Conservation (phyloP, 2,888 invertebrate genomes). For the Tachina fera region DNA sequence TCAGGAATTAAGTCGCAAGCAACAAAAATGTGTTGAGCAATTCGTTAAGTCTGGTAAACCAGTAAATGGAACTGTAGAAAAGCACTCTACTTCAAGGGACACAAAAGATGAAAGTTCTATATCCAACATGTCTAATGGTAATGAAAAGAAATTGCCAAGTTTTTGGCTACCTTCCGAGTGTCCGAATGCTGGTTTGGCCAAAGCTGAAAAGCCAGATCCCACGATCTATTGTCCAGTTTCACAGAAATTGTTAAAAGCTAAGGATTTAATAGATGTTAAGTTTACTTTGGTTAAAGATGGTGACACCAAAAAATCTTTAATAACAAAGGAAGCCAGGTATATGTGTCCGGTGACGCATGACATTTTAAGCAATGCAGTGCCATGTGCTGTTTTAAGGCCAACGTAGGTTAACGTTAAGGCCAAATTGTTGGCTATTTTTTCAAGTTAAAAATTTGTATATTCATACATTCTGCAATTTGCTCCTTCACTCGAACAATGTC, state of each 20-base stretch:
- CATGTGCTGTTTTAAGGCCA: slow-evolving; percentile 94
- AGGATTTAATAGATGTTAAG: slow-evolving; percentile 95
- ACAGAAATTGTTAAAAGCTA: slow-evolving; percentile 92
- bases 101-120: slow-evolving; percentile 84
- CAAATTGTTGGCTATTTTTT: no score
- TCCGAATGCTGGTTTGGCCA: slow-evolving; percentile 90
- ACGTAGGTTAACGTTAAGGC: slow-evolving; percentile 86
- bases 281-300: slow-evolving; percentile 96
- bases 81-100: slow-evolving; percentile 73
- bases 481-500: no score
- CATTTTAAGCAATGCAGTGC: slow-evolving; percentile 95
- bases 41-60: slow-evolving; percentile 92
- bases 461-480: no score
- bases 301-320: slow-evolving; percentile 92
- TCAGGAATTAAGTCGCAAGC: slow-evolving; percentile 83
- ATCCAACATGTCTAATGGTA: slow-evolving; percentile 91
- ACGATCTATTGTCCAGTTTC: slow-evolving; percentile 92
- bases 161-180: slow-evolving; percentile 98
- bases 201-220: slow-evolving; percentile 87
- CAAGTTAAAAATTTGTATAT: no score
- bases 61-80: slow-evolving; percentile 74
- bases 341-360: slow-evolving; percentile 99
- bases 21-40: slow-evolving; percentile 88
- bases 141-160: slow-evolving; percentile 93
- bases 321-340: slow-evolving; percentile 95